A percentile compares a stretch with the other conserved stretches of the same genome.
phyloP scores from a whole-genome alignment of 2,888 invertebrate species.

The Eupithecia dodoneata region DNA sequence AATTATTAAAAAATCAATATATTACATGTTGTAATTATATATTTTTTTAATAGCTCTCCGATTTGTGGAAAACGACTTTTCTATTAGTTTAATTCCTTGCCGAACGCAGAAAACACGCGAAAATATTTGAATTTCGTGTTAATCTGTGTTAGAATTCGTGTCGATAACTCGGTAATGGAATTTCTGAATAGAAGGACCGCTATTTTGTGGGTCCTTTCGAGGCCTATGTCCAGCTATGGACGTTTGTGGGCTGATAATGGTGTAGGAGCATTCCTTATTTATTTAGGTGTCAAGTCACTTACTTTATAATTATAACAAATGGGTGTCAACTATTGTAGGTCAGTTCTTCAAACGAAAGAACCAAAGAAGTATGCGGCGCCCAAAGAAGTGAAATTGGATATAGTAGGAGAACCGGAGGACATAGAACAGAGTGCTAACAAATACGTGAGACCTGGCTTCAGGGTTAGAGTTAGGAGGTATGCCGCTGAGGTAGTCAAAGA shows the following conservation, averaged over 20 bases:
- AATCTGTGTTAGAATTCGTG: too few relatives aligned
- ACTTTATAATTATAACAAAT: neutral
- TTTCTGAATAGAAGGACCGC: neutral
- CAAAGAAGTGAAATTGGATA: slow-evolving; percentile 52
- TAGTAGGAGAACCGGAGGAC: slow-evolving; percentile 64
- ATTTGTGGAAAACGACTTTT: too few relatives aligned
- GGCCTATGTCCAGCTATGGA: neutral
- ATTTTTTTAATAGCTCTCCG: too few relatives aligned
- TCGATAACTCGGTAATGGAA: too few relatives aligned
- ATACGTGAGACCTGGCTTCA: slow-evolving; percentile 60
- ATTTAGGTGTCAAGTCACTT: neutral
- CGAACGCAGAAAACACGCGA: too few relatives aligned
- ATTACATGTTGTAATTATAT: too few relatives aligned
- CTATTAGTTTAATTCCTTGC: too few relatives aligned
- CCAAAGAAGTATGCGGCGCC: slow-evolving; percentile 48
- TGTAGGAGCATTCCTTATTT: neutral
- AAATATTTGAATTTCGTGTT: too few relatives aligned
- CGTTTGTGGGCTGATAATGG: neutral
- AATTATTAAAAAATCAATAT: too few relatives aligned
- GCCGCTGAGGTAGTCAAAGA: slow-evolving; percentile 50
- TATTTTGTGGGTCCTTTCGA: neutral
- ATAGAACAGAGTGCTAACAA: slow-evolving; percentile 56
- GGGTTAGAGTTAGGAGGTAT: slow-evolving; percentile 69
- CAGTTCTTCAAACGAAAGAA: slow-evolving; percentile 55
- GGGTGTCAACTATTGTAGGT: slow-evolving; percentile 57